phyloP scores from a whole-genome alignment of 2,113 vertebrate genomes.

The Syngnathus typhle region DNA sequence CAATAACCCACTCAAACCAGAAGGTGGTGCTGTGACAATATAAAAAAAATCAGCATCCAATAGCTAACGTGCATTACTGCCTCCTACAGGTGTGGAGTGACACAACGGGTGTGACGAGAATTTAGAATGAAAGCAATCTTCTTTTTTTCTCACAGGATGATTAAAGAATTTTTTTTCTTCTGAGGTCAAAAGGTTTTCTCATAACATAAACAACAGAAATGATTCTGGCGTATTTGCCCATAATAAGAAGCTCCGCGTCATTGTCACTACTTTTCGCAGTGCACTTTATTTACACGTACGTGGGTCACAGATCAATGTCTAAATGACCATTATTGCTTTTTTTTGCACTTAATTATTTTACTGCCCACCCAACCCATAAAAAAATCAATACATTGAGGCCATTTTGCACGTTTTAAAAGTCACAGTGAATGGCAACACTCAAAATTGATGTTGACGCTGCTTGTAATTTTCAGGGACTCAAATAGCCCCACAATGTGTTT shows the following conservation, averaged over 20 bases:
- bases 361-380: not conserved
- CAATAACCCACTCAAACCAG: not conserved
- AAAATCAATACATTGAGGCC: constrained; percentile 1
- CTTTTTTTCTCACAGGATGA: too few species aligned
- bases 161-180: not conserved
- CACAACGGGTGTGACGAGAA: too few species aligned
- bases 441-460: constrained; percentile 9
- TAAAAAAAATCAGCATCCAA: too few species aligned
- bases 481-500: constrained; percentile 27
- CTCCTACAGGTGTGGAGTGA: too few species aligned
- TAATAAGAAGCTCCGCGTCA: not conserved
- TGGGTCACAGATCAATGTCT: constrained; percentile 15
- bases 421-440: not conserved
- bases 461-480: constrained; percentile 15
- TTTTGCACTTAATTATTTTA: not conserved
- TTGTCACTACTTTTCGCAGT: constrained; percentile 2
- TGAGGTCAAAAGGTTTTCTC: too few species aligned
- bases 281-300: constrained; percentile 2
- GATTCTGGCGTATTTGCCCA: not conserved
- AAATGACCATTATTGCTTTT: constrained; percentile 9
- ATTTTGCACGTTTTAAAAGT: not conserved
- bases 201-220: too few species aligned
- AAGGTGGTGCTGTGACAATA: not conserved
- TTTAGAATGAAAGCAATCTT: too few species aligned
- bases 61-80: too few species aligned